phyloP scores from a whole-genome alignment of 2,888 invertebrate genomes.

The Campoplex nolae region DNA sequence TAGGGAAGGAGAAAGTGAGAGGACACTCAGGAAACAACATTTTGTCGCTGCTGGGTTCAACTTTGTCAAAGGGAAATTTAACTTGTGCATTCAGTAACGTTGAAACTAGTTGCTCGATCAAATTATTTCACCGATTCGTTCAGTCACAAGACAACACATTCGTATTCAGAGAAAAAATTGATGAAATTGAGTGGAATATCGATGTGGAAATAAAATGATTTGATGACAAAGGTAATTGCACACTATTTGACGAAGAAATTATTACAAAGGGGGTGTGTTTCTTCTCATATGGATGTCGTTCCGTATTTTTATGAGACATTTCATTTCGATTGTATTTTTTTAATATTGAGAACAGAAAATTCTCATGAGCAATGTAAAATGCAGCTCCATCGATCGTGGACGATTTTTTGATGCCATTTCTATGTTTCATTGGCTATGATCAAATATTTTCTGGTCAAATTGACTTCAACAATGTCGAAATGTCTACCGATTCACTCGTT shows the following conservation, averaged over 20 bases:
- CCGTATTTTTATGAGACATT: no score
- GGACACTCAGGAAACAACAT: conserved; percentile 36
- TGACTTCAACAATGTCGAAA: no score
- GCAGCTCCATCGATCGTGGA: no score
- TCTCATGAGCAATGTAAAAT: no score
- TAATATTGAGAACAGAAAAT: no score
- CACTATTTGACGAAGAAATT: background rate
- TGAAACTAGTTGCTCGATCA: conserved; percentile 40
- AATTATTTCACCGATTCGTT: conserved; percentile 40
- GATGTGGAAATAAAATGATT: background rate
- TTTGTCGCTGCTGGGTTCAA: conserved; percentile 23
- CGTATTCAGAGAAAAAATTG: background rate
- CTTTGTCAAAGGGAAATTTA: conserved; percentile 52
- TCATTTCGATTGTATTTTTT: no score
- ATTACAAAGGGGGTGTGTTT: no score
- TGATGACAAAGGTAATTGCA: background rate
- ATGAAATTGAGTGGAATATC: background rate
- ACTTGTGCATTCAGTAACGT: conserved; percentile 12
- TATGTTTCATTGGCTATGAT: background rate
- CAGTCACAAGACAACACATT: background rate
- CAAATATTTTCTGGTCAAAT: no score
- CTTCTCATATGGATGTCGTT: no score
- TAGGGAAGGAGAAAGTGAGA: background rate
- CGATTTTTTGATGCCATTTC: background rate
- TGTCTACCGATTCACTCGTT: no score